Percentiles rank a stretch among this genome's conserved stretches.
These are phyloP conservation scores for Piscicola geometra DNA, from an alignment of 2,888 invertebrate genomes.

Conservation along the genomic window DNA sequence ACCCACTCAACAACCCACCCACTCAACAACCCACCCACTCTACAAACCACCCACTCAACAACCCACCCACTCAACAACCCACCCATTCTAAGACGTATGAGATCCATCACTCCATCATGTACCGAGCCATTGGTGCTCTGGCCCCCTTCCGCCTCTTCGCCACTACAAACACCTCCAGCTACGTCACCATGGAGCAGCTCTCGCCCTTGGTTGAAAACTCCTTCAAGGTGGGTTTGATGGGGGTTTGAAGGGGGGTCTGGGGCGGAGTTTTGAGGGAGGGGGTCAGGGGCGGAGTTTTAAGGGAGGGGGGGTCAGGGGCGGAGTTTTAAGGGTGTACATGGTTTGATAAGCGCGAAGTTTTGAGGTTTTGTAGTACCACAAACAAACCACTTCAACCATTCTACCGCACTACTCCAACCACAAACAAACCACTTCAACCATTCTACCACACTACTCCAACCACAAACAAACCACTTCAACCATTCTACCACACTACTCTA, in stretches of 20 bases:
- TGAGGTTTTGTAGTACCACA: too few relatives aligned
- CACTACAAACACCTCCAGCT: neutral
- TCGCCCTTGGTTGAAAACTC: neutral
- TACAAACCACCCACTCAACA: neutral
- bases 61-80: neutral
- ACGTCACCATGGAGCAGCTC: neutral
- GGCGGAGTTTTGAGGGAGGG: too few relatives aligned
- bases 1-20: too few relatives aligned
- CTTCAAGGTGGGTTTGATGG: constrained; percentile 5
- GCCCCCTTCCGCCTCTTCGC: neutral
- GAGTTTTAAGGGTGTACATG: too few relatives aligned
- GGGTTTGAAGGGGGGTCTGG: too few relatives aligned
- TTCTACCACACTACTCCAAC: neutral
- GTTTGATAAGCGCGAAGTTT: too few relatives aligned
- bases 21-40: too few relatives aligned
- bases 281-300: too few relatives aligned
- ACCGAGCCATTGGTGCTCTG: neutral
- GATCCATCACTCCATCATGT: neutral
- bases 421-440: neutral
- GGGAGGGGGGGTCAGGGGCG: too few relatives aligned
- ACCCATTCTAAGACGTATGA: neutral
- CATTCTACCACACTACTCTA: too few relatives aligned
- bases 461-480: too few relatives aligned
- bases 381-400: constrained; percentile 14
- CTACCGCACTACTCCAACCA: too few relatives aligned